Conservation (phyloP, 2,888 invertebrate genomes). For the Drosophila parthenogenetica region DNA sequence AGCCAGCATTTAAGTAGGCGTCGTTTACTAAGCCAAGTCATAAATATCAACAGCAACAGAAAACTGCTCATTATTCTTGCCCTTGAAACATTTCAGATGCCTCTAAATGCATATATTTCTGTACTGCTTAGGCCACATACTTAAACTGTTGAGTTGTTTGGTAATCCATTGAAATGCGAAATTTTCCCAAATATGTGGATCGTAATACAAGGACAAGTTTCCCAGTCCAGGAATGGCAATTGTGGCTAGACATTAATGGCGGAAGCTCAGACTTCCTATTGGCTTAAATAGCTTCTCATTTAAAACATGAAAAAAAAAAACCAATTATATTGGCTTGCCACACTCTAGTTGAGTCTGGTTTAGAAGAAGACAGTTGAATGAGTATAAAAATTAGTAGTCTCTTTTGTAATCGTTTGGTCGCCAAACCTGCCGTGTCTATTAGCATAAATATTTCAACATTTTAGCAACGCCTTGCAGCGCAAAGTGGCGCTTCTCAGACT, state of each 20-base stretch:
- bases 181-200: conserved; percentile 7
- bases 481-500: conserved; percentile 3
- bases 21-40: conserved; percentile 27
- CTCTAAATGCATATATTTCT: neutral
- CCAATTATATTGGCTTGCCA: neutral
- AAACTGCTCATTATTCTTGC: conserved; percentile 4
- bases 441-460: conserved; percentile 60
- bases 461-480: conserved; percentile 55
- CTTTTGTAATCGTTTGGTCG: conserved; percentile 49
- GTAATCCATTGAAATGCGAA: conserved; percentile 13
- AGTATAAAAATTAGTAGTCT: conserved; percentile 28
- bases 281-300: neutral
- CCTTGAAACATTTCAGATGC: conserved; percentile 9
- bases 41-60: conserved; percentile 5
- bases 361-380: conserved; percentile 13
- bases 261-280: conserved; percentile 34
- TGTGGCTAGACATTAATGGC: neutral
- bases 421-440: conserved; percentile 34
- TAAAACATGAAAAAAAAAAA: neutral
- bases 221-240: conserved; percentile 4
- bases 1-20: conserved; percentile 43
- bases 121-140: neutral
- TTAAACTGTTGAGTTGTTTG: neutral
- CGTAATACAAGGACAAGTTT: conserved; percentile 27
- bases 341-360: neutral